A percentile compares a stretch with the other conserved stretches of the same genome.
phyloP scores from a whole-genome alignment of 2,113 vertebrate species.

The Gobius niger region DNA sequence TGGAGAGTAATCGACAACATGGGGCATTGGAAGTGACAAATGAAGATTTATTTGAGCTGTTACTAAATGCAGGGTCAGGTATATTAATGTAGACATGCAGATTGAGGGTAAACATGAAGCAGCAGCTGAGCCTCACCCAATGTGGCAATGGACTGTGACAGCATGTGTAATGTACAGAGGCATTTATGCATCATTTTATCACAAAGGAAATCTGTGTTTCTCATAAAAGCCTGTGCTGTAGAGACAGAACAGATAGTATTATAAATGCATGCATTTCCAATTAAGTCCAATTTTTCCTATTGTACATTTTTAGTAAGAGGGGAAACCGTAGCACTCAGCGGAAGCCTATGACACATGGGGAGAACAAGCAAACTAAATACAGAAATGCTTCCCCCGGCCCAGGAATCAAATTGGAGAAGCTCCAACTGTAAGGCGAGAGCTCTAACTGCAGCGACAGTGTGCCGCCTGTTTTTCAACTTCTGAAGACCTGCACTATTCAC shows the following conservation, averaged over 20 bases:
- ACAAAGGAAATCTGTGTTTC: neutral
- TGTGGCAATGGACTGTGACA: constrained; percentile 1
- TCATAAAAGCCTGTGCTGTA: neutral
- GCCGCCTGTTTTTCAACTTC: too few species aligned
- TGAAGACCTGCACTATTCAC: too few species aligned
- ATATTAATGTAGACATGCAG: constrained; percentile 15
- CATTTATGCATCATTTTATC: neutral
- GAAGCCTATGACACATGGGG: too few species aligned
- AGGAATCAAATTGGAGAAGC: too few species aligned
- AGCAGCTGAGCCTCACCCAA: constrained; percentile 32
- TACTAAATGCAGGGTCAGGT: constrained; percentile 17
- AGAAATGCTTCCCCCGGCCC: too few species aligned
- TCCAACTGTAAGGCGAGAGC: too few species aligned
- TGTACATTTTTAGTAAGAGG: too few species aligned
- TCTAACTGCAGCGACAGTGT: too few species aligned
- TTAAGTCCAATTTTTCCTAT: too few species aligned
- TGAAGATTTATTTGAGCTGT: constrained; percentile 4
- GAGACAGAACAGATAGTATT: neutral
- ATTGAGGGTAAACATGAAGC: constrained; percentile 11
- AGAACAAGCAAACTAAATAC: too few species aligned
- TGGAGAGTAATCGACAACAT: neutral
- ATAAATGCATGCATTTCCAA: too few species aligned
- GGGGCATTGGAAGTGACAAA: constrained; percentile 5
- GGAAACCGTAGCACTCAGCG: too few species aligned
- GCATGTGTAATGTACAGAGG: neutral